Conservation (phyloP, 2,113 vertebrate genomes). For the Amphilophus citrinellus region DNA sequence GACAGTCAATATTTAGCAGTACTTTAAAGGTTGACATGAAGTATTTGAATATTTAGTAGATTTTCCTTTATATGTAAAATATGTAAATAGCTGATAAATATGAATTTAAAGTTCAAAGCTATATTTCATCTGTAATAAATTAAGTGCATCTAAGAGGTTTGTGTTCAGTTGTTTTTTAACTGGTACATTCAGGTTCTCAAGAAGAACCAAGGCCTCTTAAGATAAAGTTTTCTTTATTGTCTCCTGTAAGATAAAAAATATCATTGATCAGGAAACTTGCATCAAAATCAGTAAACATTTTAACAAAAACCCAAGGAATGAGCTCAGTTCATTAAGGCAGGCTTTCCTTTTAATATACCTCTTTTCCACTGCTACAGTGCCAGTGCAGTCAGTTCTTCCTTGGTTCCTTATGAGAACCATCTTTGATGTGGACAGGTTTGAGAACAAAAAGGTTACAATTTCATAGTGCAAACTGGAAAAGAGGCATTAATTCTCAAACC, state of each 20-base stretch:
- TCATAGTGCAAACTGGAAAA: not conserved
- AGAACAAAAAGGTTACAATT: not conserved
- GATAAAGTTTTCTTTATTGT: too few species aligned
- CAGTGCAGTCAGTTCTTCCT: not conserved
- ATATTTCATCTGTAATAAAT: constrained; percentile 41
- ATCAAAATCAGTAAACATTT: too few species aligned
- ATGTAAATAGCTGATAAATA: constrained; percentile 73
- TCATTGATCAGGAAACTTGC: too few species aligned
- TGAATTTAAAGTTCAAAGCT: constrained; percentile 29
- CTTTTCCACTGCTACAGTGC: not conserved
- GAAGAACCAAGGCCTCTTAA: too few species aligned
- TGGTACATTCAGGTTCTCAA: not conserved
- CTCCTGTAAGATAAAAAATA: too few species aligned
- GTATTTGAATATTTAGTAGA: not conserved
- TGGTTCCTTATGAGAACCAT: not conserved
- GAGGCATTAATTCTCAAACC: not conserved
- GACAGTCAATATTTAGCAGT: not conserved
- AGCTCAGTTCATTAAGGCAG: too few species aligned
- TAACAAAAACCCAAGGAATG: too few species aligned
- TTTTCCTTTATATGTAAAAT: constrained; percentile 54
- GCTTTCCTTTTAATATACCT: too few species aligned
- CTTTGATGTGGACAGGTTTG: not conserved
- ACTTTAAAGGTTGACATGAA: not conserved
- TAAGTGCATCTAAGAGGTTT: not conserved
- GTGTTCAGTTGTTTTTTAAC: not conserved